phyloP scores from a whole-genome alignment of 2,888 invertebrate genomes.

The Ectemnius continuus region DNA sequence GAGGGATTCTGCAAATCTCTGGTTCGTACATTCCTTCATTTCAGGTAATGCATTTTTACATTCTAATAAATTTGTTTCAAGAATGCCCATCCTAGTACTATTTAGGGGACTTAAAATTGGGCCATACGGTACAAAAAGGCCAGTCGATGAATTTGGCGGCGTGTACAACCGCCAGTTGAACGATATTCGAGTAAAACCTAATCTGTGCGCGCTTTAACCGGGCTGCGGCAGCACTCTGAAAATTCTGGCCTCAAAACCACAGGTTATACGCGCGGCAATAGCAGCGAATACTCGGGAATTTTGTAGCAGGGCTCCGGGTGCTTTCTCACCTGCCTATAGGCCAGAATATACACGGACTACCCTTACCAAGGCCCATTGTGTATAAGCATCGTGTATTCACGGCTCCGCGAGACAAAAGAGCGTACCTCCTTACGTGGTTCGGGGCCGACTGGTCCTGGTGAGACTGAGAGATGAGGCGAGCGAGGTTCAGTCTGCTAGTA shows the following conservation, averaged over 20 bases:
- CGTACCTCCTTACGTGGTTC: slow-evolving; percentile 68
- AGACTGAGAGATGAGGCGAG: slow-evolving; percentile 52
- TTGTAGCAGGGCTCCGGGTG: slow-evolving; percentile 47
- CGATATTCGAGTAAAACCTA: slow-evolving; percentile 40
- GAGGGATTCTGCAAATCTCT: no score
- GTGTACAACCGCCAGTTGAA: slow-evolving; percentile 20
- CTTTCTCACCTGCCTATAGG: slow-evolving; percentile 65
- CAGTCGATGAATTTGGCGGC: slow-evolving; percentile 39
- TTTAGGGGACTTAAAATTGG: no score
- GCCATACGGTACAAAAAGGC: neutral
- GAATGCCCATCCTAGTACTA: no score
- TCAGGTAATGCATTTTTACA: no score
- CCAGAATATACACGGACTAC: slow-evolving; percentile 55
- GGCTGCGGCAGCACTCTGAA: slow-evolving; percentile 41
- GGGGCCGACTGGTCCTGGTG: slow-evolving; percentile 58
- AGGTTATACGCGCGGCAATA: slow-evolving; percentile 54
- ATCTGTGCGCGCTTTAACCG: slow-evolving; percentile 26
- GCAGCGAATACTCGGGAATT: slow-evolving; percentile 57
- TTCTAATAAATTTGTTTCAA: no score
- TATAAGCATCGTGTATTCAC: slow-evolving; percentile 70
- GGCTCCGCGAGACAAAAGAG: slow-evolving; percentile 72
- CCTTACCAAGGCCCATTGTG: slow-evolving; percentile 63
- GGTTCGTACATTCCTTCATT: no score
- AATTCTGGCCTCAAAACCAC: slow-evolving; percentile 55
- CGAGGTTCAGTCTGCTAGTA: slow-evolving; percentile 19